phyloP scores from a whole-genome alignment of 1,140 invertebrate species.

The Papilio machaon region DNA sequence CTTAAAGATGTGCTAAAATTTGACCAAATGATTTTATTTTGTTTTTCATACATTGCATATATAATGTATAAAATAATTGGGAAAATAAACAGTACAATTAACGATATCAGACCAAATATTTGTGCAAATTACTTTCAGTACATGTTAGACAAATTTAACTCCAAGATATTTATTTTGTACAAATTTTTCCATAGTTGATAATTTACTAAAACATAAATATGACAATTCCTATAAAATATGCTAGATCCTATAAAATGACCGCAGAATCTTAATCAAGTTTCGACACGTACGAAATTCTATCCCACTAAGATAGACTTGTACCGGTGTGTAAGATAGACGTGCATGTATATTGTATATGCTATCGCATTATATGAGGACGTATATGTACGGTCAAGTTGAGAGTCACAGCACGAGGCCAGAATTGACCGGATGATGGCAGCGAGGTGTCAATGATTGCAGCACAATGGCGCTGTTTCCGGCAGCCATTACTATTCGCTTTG shows the following conservation, averaged over 20 bases:
- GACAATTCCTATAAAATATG: background rate
- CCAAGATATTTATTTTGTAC: background rate
- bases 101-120: background rate
- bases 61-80: background rate
- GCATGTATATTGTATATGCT: too few relatives aligned
- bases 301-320: background rate
- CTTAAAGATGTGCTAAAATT: slow-evolving; percentile 67
- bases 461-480: slow-evolving; percentile 76
- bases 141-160: background rate
- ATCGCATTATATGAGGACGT: slow-evolving; percentile 24
- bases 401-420: slow-evolving; percentile 59
- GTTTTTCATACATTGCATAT: background rate
- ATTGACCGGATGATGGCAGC: slow-evolving; percentile 70
- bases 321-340: background rate
- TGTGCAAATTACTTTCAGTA: slow-evolving; percentile 7
- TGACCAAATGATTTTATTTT: slow-evolving; percentile 36
- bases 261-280: background rate
- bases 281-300: slow-evolving; percentile 8
- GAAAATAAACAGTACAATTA: background rate
- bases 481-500: slow-evolving; percentile 67
- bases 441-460: slow-evolving; percentile 79
- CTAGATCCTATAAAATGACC: background rate
- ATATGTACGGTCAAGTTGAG: slow-evolving; percentile 43
- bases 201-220: background rate
- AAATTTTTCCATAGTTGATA: too few relatives aligned